A percentile compares a stretch with the other conserved stretches of the same genome.
Conservation (phyloP, 2,797 vertebrate genomes). For the Aselliscus stoliczkanus region DNA sequence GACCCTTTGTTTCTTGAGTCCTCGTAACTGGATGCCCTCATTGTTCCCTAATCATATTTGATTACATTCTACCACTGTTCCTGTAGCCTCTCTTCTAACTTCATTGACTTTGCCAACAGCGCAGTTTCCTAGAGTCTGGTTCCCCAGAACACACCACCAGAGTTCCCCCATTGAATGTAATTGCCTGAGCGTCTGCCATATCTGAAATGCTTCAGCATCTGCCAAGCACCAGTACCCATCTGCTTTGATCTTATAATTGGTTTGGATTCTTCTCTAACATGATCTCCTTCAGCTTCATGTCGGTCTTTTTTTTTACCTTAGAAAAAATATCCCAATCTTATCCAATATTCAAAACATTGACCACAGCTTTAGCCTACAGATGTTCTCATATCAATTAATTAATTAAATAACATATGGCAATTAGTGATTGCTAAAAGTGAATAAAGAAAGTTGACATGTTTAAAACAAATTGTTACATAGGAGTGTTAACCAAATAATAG, state of each 20-base stretch:
- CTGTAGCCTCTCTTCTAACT: not conserved
- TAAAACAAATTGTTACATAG: constrained; percentile 6
- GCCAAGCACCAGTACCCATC: not conserved
- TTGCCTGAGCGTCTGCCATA: not conserved
- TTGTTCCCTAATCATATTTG: not conserved
- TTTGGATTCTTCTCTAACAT: not conserved
- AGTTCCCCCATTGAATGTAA: not conserved
- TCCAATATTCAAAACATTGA: not conserved
- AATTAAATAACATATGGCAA: not conserved
- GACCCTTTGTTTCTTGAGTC: not conserved
- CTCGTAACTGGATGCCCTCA: not conserved
- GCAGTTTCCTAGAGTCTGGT: not conserved
- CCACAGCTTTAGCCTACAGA: not conserved
- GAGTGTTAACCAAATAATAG: not conserved
- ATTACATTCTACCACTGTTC: not conserved
- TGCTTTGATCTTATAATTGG: not conserved
- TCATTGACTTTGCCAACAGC: not conserved
- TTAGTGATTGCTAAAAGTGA: constrained; percentile 23
- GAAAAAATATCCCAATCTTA: not conserved
- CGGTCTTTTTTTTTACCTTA: not conserved
- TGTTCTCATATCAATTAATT: not conserved
- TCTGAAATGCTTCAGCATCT: not conserved
- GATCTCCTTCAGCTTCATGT: not conserved
- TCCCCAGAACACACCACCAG: not conserved
- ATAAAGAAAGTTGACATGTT: constrained; percentile 14